Conservation (phyloP, 2,113 vertebrate genomes). For the Rhombomys opimus region DNA sequence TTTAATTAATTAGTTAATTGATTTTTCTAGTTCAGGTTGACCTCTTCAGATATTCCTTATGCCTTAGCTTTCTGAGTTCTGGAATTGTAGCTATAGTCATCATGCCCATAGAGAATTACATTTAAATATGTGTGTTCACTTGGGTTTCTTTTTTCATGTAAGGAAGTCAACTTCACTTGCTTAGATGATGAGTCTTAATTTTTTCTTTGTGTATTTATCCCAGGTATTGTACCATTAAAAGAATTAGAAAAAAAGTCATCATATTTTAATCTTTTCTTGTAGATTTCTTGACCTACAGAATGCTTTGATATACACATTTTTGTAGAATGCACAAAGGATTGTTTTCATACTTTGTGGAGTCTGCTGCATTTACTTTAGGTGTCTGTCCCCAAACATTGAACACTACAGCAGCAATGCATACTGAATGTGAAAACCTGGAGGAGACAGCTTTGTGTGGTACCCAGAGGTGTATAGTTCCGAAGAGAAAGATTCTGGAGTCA, state of each 20-base stretch:
- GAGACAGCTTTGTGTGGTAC: conserved; percentile 53
- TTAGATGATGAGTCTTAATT: conserved; percentile 56
- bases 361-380: conserved; percentile 54
- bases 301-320: conserved; percentile 75
- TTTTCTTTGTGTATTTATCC: neutral
- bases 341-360: conserved; percentile 63
- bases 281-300: conserved; percentile 82
- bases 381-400: conserved; percentile 70
- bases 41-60: neutral
- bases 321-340: conserved; percentile 73
- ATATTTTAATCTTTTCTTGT: conserved; percentile 74
- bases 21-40: neutral
- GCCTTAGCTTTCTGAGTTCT: neutral
- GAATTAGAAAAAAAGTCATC: neutral
- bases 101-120: neutral
- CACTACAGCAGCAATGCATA: conserved; percentile 64
- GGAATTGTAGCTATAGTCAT: neutral
- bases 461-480: conserved; percentile 47
- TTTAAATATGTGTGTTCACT: conserved; percentile 6
- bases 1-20: neutral
- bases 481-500: conserved; percentile 26
- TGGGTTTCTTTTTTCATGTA: neutral
- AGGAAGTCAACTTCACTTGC: conserved; percentile 8
- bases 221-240: neutral
- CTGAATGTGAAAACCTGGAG: conserved; percentile 66